A percentile compares a stretch with the other conserved stretches of the same genome.
Conservation (phyloP, 2,113 vertebrate genomes). For the Noturus placidus region DNA sequence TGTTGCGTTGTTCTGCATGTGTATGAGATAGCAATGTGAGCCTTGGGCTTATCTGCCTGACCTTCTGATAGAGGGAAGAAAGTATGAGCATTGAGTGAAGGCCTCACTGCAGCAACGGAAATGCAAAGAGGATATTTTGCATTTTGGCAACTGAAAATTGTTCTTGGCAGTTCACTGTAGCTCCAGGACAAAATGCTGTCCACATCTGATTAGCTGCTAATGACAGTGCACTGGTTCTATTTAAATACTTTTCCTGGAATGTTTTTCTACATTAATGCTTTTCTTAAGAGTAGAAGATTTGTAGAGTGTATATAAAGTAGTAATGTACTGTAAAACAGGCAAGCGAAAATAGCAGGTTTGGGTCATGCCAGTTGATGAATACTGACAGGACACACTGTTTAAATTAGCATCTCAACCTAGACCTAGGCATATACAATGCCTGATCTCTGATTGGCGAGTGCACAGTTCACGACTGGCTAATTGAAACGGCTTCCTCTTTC, state of each 20-base stretch:
- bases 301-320: not conserved
- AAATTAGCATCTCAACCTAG: constrained; percentile 47
- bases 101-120: constrained; percentile 27
- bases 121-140: constrained; percentile 49
- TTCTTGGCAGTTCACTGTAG: constrained; percentile 9
- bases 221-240: constrained; percentile 34
- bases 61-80: constrained; percentile 32
- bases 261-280: constrained; percentile 20
- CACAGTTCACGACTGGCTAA: constrained; percentile 42
- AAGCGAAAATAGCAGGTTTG: constrained; percentile 53
- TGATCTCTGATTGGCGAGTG: constrained; percentile 31
- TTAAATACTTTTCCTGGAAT: constrained; percentile 21
- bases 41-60: constrained; percentile 25
- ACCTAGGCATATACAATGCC: constrained; percentile 30
- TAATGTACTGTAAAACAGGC: constrained; percentile 36
- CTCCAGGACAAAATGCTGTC: constrained; percentile 23
- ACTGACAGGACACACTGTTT: constrained; percentile 59
- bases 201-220: constrained; percentile 47
- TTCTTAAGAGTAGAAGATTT: not conserved
- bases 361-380: constrained; percentile 53
- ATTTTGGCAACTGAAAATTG: constrained; percentile 30
- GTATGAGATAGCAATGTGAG: constrained; percentile 16
- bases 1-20: constrained; percentile 22
- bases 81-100: not conserved
- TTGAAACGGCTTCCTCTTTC: constrained; percentile 47